Base-by-base conservation (phyloP, 2,797 vertebrate species). In the Gastrophryne carolinensis region DNA sequence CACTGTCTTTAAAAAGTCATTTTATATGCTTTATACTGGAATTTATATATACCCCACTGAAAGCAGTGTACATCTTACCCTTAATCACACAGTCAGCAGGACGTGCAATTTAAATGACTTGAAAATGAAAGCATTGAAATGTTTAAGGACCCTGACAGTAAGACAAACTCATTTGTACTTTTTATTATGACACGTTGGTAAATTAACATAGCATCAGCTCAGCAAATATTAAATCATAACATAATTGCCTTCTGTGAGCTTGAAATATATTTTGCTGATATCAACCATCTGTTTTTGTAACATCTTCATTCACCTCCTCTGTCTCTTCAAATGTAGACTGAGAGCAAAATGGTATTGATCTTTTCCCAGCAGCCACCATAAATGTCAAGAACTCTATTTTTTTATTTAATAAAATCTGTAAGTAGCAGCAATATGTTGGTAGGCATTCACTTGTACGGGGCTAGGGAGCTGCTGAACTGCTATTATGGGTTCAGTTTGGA, bases 211-310 rank as follows among this genome's bases (percentile, higher is more conserved):
- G 47, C 47, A 49, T 68, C 47, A 44, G 17, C 65, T 75, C 73
- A 75, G 73, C 64, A 62, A 44, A 54, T 62, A 69, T 76, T 62
- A 76, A 69, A 69, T 69, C 65, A 76, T 41, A 69, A 53, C 52
- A 24, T 69, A 76, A 76, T 61, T 69, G 73, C 65, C 57, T 57
- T 70, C 52, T 57, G 26, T 27, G 17, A 19, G 67, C 53, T 69
- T 76, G 52, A 53, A 69, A 74, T 69, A 19, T 47, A 41, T 69
- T 69, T 39, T 69, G 73, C 73, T 76, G 73, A 76, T 76, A 35
- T 17, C 21, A 37, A 32, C 26, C 47, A 69, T 75, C 68, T 75
- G 64, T 75, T 68, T 73, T 41, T 15, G 24, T 30, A 68, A 75
- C 73, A 68, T 69, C n/a, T 41, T 69, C 44, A 54, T 17, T 19